phyloP scores from a whole-genome alignment of 2,113 vertebrate species.

The Charina bottae region DNA sequence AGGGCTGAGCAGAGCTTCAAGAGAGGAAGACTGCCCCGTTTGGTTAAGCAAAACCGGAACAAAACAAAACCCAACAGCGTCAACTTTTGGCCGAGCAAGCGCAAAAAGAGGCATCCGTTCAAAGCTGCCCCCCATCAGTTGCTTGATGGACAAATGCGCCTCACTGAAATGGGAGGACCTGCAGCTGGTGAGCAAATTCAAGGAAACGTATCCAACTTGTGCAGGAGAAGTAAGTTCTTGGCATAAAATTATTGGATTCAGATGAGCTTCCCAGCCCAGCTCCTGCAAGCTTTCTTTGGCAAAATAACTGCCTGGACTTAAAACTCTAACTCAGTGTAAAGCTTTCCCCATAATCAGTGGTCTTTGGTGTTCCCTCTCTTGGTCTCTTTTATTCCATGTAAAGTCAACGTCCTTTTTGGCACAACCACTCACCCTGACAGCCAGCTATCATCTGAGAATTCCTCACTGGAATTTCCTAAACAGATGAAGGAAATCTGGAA shows the following conservation, averaged over 20 bases:
- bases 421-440: not conserved
- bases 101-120: too few species aligned
- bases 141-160: not conserved
- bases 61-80: not conserved
- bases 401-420: slow-evolving; percentile 3
- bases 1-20: not conserved
- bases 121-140: not conserved
- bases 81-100: not conserved
- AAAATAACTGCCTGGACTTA: not conserved
- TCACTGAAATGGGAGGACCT: not conserved
- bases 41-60: too few species aligned
- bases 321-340: not conserved
- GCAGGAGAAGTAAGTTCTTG: not conserved
- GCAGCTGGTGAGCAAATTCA: not conserved
- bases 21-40: not conserved
- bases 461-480: not conserved
- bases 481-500: not conserved
- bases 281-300: not conserved
- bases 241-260: not conserved
- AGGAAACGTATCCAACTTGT: not conserved
- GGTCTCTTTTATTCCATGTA: not conserved
- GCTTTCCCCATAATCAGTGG: not conserved
- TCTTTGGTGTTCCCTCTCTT: not conserved
- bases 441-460: not conserved
- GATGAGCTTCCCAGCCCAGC: not conserved